Conservation (phyloP, 2,797 vertebrate species). For the Xenopus petersii region DNA sequence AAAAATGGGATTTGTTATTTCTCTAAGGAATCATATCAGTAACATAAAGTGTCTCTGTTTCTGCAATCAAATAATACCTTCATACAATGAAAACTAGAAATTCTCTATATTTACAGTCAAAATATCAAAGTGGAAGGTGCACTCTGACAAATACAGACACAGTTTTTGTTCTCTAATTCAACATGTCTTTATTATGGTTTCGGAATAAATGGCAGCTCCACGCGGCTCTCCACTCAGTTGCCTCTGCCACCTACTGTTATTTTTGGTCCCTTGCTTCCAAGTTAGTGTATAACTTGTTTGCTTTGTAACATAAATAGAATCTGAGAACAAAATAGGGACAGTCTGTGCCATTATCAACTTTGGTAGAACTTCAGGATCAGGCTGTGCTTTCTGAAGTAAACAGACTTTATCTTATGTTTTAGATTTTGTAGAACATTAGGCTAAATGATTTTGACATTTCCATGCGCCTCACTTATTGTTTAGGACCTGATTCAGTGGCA, state of each 20-base stretch:
- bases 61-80: no score
- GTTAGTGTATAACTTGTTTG: conserved; percentile 18
- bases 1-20: no score
- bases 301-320: conserved; percentile 23
- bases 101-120: no score
- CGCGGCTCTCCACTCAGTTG: conserved; percentile 9
- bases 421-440: background rate
- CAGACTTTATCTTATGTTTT: conserved; percentile 5
- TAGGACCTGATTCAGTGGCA: no score
- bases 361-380: conserved; percentile 1
- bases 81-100: no score
- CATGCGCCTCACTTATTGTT: background rate
- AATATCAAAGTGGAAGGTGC: no score
- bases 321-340: conserved; percentile 15
- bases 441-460: background rate
- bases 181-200: conserved; percentile 3
- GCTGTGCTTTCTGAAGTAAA: conserved; percentile 12
- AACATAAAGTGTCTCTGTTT: no score
- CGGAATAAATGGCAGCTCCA: background rate
- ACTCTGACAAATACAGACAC: no score
- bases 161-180: no score
- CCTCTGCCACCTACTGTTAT: background rate
- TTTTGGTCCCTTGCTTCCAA: conserved; percentile 14
- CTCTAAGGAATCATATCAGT: no score
- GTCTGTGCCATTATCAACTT: conserved; percentile 13